phyloP scores from a whole-genome alignment of 1,140 invertebrate genomes.

The Pinna nobilis region DNA sequence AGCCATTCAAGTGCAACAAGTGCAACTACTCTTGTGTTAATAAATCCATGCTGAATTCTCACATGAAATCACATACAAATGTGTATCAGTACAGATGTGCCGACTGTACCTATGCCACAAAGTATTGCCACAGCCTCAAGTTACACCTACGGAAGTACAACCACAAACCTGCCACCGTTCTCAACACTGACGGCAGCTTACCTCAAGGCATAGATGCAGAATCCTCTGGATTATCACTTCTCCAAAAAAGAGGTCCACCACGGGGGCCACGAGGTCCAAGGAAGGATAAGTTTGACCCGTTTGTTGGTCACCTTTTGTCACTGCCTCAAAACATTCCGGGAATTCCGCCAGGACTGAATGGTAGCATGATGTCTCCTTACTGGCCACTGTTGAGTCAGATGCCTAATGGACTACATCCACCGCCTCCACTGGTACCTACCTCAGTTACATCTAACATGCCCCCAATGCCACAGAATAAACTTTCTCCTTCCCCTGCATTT shows the following conservation, averaged over 20 bases:
- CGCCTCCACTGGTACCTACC: conserved; percentile 48
- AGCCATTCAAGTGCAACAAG: conserved; percentile 96
- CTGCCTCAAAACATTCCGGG: conserved; percentile 47
- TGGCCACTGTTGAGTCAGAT: conserved; percentile 66
- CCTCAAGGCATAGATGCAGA: conserved; percentile 68
- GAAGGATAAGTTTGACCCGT: conserved; percentile 62
- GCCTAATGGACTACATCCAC: conserved; percentile 53
- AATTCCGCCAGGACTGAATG: conserved; percentile 50
- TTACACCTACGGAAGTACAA: conserved; percentile 94
- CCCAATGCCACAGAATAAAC: conserved; percentile 10
- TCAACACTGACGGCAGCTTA: conserved; percentile 73
- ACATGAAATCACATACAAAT: conserved; percentile 98
- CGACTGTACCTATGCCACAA: conserved; percentile 97
- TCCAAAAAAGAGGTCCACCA: conserved; percentile 69
- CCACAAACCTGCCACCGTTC: conserved; percentile 80
- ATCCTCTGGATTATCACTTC: conserved; percentile 64
- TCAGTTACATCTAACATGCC: conserved; percentile 25
- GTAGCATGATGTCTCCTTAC: conserved; percentile 60
- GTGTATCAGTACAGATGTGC: conserved; percentile 96
- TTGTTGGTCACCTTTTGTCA: conserved; percentile 38
- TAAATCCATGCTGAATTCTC: conserved; percentile 99
- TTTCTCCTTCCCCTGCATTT: neutral
- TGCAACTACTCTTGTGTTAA: conserved; percentile 88
- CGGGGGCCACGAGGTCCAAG: conserved; percentile 70
- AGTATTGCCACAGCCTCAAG: conserved; percentile 98